phyloP scores from a whole-genome alignment of 2,888 invertebrate genomes.

The Callyntrura sp. region DNA sequence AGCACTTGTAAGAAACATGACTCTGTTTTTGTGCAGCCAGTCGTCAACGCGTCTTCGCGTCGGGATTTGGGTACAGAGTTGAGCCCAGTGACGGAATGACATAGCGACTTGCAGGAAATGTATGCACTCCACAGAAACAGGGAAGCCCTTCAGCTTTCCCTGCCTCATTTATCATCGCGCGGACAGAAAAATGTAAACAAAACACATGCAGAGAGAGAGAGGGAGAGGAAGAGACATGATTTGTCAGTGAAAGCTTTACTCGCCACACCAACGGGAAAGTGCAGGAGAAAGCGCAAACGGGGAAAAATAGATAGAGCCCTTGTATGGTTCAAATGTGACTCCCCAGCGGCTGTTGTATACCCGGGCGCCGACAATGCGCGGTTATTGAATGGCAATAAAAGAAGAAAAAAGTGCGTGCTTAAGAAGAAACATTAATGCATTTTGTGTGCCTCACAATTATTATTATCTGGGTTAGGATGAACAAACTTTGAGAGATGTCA shows the following conservation, averaged over 20 bases:
- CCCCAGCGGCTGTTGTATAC: neutral
- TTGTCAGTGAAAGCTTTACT: conserved; percentile 55
- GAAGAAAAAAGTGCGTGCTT: conserved; percentile 22
- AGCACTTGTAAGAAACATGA: neutral
- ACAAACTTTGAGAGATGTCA: conserved; percentile 37
- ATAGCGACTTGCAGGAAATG: conserved; percentile 56
- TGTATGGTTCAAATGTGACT: neutral
- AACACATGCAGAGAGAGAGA: conserved; percentile 39
- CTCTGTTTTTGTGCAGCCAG: neutral
- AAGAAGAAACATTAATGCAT: conserved; percentile 43
- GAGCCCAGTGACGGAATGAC: conserved; percentile 42
- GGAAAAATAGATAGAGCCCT: neutral
- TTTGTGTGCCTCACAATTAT: conserved; percentile 43
- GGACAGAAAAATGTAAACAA: conserved; percentile 41
- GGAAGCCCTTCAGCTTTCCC: conserved; percentile 37
- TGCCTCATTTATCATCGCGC: conserved; percentile 62
- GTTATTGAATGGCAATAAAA: neutral
- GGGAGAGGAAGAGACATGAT: conserved; percentile 57
- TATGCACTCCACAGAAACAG: conserved; percentile 4
- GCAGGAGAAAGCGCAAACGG: neutral
- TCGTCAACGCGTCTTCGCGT: neutral
- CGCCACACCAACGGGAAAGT: neutral
- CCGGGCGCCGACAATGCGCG: neutral
- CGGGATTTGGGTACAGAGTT: neutral
- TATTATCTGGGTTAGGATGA: conserved; percentile 33